Conservation (phyloP, 2,888 invertebrate genomes). For the Cantharis lateralis region DNA sequence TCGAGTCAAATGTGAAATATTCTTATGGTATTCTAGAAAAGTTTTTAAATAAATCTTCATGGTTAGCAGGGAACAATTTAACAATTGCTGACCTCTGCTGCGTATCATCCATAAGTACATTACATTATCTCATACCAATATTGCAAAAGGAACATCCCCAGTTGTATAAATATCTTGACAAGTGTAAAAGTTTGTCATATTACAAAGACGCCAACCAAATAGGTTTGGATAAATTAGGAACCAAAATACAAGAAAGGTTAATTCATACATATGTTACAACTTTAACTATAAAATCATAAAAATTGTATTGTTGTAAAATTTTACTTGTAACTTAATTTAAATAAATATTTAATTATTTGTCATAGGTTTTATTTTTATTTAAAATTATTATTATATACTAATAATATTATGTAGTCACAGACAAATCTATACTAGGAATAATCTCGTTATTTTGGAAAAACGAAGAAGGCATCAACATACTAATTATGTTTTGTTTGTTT, state of each 20-base stretch:
- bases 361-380: no score
- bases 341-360: background rate
- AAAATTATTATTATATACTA: no score
- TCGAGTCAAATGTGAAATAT: slow-evolving; percentile 41
- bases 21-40: slow-evolving; percentile 56
- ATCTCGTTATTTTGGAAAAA: no score
- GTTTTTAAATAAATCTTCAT: slow-evolving; percentile 56
- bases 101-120: slow-evolving; percentile 51
- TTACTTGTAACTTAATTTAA: background rate
- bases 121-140: slow-evolving; percentile 55
- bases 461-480: no score
- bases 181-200: slow-evolving; percentile 38
- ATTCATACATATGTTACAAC: slow-evolving; percentile 16
- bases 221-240: slow-evolving; percentile 23
- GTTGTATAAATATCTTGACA: slow-evolving; percentile 37
- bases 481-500: no score
- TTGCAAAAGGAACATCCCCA: slow-evolving; percentile 49
- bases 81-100: slow-evolving; percentile 40
- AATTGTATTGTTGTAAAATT: background rate
- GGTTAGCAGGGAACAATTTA: slow-evolving; percentile 56
- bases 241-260: slow-evolving; percentile 22
- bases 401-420: no score
- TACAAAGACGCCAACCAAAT: slow-evolving; percentile 43
- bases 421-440: no score
- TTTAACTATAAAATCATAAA: slow-evolving; percentile 1